phyloP scores from a whole-genome alignment of 2,888 invertebrate species.

The Autographa gamma region DNA sequence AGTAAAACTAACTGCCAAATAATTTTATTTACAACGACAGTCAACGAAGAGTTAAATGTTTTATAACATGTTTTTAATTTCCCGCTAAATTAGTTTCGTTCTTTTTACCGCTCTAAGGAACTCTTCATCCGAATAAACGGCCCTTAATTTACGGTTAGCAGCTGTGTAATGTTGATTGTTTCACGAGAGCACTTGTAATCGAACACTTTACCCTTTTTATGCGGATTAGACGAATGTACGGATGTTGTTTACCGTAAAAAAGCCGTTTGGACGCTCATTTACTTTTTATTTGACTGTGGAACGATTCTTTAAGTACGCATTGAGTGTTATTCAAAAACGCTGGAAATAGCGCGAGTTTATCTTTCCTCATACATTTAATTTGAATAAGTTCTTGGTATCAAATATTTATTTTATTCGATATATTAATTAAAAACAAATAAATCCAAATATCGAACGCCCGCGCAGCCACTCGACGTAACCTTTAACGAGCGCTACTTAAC shows the following conservation, averaged over 20 bases:
- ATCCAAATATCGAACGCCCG: not conserved
- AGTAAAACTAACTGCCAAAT: not conserved
- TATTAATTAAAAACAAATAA: constrained; percentile 10
- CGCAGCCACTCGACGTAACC: constrained; percentile 27
- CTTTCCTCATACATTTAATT: not conserved
- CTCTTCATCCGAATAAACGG: constrained; percentile 81
- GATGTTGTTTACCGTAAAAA: constrained; percentile 50
- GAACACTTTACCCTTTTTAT: constrained; percentile 77
- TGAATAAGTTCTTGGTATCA: not conserved
- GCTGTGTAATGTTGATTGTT: constrained; percentile 88
- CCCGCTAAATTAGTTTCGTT: constrained; percentile 80
- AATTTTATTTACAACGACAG: not conserved
- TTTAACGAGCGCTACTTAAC: constrained; percentile 42
- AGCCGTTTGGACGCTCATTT: constrained; percentile 27
- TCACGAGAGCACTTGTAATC: constrained; percentile 76
- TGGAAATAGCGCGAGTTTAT: not conserved
- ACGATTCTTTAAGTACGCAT: not conserved
- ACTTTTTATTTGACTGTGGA: constrained; percentile 8
- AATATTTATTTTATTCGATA: not conserved
- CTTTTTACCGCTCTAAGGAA: constrained; percentile 69
- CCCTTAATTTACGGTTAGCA: constrained; percentile 85
- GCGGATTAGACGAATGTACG: constrained; percentile 64
- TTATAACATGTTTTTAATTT: not conserved
- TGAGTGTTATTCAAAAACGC: not conserved
- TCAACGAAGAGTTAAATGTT: not conserved